Conservation (phyloP, 37 sponge, comb jelly and placozoan genomes). For the Ephydatia muelleri region DNA sequence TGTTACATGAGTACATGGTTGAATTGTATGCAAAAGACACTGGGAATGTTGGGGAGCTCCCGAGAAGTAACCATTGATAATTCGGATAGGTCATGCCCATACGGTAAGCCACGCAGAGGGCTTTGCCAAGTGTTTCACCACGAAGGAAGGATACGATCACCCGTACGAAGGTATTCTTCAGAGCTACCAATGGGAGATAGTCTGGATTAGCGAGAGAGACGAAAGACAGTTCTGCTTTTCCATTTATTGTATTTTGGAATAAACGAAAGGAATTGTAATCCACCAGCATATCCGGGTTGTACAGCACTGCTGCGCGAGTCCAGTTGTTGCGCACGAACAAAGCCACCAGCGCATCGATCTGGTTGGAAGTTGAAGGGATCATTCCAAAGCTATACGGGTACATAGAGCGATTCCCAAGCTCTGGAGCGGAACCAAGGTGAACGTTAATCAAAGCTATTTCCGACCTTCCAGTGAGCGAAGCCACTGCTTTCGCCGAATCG, state of each 20-base stretch:
- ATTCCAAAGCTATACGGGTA: neutral
- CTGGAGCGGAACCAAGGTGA: too few species aligned
- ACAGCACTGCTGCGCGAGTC: neutral
- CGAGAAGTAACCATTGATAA: neutral
- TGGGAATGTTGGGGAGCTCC: too few species aligned
- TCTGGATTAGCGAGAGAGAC: neutral
- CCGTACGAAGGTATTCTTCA: neutral
- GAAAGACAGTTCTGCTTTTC: neutral
- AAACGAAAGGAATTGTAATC: neutral
- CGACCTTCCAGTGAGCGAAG: too few species aligned
- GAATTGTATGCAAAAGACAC: too few species aligned
- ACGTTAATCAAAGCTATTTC: too few species aligned
- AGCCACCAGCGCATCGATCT: neutral
- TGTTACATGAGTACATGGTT: too few species aligned
- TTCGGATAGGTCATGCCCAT: neutral
- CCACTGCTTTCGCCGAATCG: too few species aligned
- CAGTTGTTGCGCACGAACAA: neutral
- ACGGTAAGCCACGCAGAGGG: neutral
- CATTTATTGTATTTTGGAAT: neutral
- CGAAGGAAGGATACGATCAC: neutral
- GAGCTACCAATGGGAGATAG: neutral
- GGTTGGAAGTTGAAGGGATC: neutral
- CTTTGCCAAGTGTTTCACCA: neutral
- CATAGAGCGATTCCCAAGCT: neutral
- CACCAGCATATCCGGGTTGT: neutral